A percentile compares a stretch with the other conserved stretches of the same genome.
Conservation (phyloP, 2,888 invertebrate genomes). For the Xestobium rufovillosum region DNA sequence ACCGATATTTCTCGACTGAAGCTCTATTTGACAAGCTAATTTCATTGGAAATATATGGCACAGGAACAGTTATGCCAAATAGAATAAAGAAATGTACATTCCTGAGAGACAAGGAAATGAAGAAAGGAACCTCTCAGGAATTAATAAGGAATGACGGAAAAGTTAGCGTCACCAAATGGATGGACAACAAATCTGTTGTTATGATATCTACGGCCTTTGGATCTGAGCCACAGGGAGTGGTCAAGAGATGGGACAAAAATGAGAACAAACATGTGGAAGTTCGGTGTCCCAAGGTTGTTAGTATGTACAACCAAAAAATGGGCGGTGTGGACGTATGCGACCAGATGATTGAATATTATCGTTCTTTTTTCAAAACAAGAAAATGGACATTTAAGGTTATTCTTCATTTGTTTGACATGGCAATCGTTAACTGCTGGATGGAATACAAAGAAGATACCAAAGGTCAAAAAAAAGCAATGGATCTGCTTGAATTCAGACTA, state of each 20-base stretch:
- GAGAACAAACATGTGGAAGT: slow-evolving; percentile 19
- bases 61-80: slow-evolving; percentile 21
- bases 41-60: slow-evolving; percentile 19
- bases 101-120: slow-evolving; percentile 25
- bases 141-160: slow-evolving; percentile 23
- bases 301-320: slow-evolving; percentile 29
- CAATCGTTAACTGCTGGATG: slow-evolving; percentile 25
- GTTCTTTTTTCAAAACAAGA: slow-evolving; percentile 27
- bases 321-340: slow-evolving; percentile 30
- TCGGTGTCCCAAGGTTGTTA: slow-evolving; percentile 28
- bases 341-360: slow-evolving; percentile 28
- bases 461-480: too few species aligned
- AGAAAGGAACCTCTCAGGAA: slow-evolving; percentile 24
- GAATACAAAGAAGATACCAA: slow-evolving; percentile 23
- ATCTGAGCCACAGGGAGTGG: slow-evolving; percentile 22
- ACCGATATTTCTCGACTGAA: too few species aligned
- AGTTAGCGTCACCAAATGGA: slow-evolving; percentile 29
- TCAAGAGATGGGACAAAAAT: slow-evolving; percentile 17
- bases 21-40: too few species aligned
- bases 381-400: slow-evolving; percentile 32
- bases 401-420: slow-evolving; percentile 21
- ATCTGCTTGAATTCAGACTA: slow-evolving; percentile 15
- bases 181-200: slow-evolving; percentile 27
- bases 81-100: slow-evolving; percentile 19
- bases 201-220: slow-evolving; percentile 28